These are phyloP conservation scores for Lacerta viridis DNA, from an alignment of 2,797 vertebrate genomes.

Conservation along the genomic window DNA sequence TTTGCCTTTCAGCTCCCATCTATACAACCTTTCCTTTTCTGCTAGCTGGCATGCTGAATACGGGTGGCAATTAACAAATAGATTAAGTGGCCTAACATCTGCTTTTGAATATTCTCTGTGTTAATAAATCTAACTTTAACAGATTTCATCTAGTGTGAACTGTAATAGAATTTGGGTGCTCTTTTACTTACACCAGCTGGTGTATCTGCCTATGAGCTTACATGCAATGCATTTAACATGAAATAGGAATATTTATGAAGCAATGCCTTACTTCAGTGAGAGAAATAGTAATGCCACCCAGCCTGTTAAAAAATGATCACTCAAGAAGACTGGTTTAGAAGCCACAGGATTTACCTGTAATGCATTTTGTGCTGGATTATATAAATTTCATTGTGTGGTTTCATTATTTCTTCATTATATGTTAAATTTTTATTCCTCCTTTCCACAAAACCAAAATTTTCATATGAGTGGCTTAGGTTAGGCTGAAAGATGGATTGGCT, in stretches of 20 bases:
- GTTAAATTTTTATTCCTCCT: neutral
- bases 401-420: neutral
- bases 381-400: neutral
- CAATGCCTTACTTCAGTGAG: neutral
- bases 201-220: neutral
- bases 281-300: neutral
- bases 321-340: neutral
- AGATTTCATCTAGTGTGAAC: slow-evolving; percentile 16
- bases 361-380: neutral
- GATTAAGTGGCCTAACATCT: slow-evolving; percentile 3
- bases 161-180: slow-evolving; percentile 14
- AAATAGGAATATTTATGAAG: slow-evolving; percentile 6
- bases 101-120: slow-evolving; percentile 2
- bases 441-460: neutral
- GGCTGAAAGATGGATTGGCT: neutral
- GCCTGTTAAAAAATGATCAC: neutral
- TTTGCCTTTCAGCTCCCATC: neutral
- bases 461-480: neutral
- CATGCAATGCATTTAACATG: neutral
- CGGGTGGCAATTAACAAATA: neutral
- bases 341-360: too few species aligned
- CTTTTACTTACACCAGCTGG: slow-evolving; percentile 14
- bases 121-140: slow-evolving; percentile 1
- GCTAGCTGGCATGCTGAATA: neutral
- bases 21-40: neutral